Percentiles rank a stretch among this genome's conserved stretches.
These are phyloP conservation scores for Salmo trutta DNA, from an alignment of 2,797 vertebrate genomes.

Conservation along the genomic window DNA sequence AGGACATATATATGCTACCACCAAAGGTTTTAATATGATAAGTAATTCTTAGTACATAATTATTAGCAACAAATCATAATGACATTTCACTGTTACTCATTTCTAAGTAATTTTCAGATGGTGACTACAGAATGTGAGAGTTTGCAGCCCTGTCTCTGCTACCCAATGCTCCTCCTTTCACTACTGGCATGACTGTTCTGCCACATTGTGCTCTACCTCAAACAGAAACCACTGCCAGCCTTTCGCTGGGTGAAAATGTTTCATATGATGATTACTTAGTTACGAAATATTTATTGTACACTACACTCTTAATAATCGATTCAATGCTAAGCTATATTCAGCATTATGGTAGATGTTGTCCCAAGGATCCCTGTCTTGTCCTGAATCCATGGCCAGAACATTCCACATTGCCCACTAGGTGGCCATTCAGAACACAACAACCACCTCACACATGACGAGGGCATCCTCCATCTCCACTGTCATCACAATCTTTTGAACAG, in stretches of 20 bases:
- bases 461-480: neutral
- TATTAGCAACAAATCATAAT: too few relatives aligned
- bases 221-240: neutral
- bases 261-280: neutral
- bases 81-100: too few relatives aligned
- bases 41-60: too few relatives aligned
- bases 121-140: neutral
- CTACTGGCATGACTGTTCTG: neutral
- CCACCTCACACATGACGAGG: too few relatives aligned
- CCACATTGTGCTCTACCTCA: neutral
- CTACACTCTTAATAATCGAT: neutral
- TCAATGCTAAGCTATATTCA: neutral
- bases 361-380: neutral
- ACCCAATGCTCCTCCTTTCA: neutral
- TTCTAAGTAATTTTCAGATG: neutral
- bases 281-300: neutral
- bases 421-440: constrained; percentile 68
- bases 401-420: constrained; percentile 76
- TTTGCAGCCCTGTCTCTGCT: neutral
- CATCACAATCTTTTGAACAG: constrained; percentile 10
- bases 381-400: constrained; percentile 47
- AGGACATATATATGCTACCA: too few relatives aligned
- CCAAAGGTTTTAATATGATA: too few relatives aligned
- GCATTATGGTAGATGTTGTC: neutral
- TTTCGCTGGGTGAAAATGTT: too few relatives aligned